Base-by-base conservation (phyloP, 2,113 vertebrate genomes). In the Coreoperca whiteheadi region DNA sequence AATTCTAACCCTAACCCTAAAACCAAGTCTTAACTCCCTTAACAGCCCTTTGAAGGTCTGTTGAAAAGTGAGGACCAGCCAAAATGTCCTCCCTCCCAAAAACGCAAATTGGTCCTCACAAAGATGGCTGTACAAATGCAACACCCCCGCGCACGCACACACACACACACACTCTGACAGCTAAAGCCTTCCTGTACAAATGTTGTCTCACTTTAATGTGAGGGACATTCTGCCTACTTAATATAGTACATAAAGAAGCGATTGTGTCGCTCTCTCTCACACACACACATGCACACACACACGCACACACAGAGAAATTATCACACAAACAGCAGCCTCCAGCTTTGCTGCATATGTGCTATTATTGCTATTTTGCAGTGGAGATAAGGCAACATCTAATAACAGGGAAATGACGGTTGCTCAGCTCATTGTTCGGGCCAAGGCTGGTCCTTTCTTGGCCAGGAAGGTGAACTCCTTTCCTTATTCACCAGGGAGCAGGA, bases 391-490 rank as follows among this genome's bases (percentile, higher is more conserved):
- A 3, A 46, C 57, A 50, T 76, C 70, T 81, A 81, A 75, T 67
- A 81, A 76, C n/a, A 51, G 51, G n/a, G 64, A 81, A 56, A 79
- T 64, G 48, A 72, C 39, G 71, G 74, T 76, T 83, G 70, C 60
- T 79, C 5, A 16, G 25, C 21, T 67, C 59, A 71, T 74, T 64
- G 75, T 70, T 70, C 76, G n/a, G 0, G 23, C 61, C 53, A 5
- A 30, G 63, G 39, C 60, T 10, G 0, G 3, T 68, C n/a, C 61
- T 56, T n/a, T n/a, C 46, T 53, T 7, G 28, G 61, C 56, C 79
- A 28, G 18, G 8, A 71, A 61, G 66, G 70, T 43, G n/a, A 71
- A 39, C 76, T 50, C 46, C 69, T 46, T 25, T 61, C 1, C 8
- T 34, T 57, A 50, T 74, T 74, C 73, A 59, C 25, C 18, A 14